Conservation (phyloP, 2,797 vertebrate genomes). For the Sparus aurata region DNA sequence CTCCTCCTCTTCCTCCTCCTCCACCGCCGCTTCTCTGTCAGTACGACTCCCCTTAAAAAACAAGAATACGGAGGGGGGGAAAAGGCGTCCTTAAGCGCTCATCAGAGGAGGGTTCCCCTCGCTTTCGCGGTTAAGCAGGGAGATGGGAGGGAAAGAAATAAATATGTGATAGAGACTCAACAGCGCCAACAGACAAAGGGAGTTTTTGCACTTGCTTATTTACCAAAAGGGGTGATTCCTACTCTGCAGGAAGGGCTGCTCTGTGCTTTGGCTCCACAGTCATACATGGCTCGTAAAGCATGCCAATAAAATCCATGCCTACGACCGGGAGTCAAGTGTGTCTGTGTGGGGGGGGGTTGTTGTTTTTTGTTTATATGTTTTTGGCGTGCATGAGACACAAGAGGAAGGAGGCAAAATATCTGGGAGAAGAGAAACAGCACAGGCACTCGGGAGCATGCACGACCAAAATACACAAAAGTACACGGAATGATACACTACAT, state of each 20-base stretch:
- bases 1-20: slow-evolving; percentile 54
- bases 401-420: slow-evolving; percentile 18
- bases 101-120: slow-evolving; percentile 80
- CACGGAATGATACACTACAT: slow-evolving; percentile 61
- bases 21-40: slow-evolving; percentile 53
- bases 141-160: slow-evolving; percentile 59
- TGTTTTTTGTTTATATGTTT: neutral
- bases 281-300: slow-evolving; percentile 54
- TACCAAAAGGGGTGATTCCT: slow-evolving; percentile 92
- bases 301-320: slow-evolving; percentile 56
- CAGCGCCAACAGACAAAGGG: slow-evolving; percentile 91
- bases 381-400: slow-evolving; percentile 51
- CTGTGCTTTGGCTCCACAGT: slow-evolving; percentile 36
- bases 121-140: slow-evolving; percentile 77
- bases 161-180: slow-evolving; percentile 87
- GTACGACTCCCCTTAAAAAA: slow-evolving; percentile 66
- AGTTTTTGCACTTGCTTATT: slow-evolving; percentile 90
- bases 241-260: slow-evolving; percentile 88
- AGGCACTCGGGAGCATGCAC: slow-evolving; percentile 55
- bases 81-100: slow-evolving; percentile 67
- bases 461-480: slow-evolving; percentile 58
- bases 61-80: slow-evolving; percentile 49
- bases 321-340: slow-evolving; percentile 28
- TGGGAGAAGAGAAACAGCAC: slow-evolving; percentile 21
- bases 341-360: no score